A percentile compares a stretch with the other conserved stretches of the same genome.
Conservation (phyloP, 2,888 invertebrate genomes). For the Acronicta leporina region DNA sequence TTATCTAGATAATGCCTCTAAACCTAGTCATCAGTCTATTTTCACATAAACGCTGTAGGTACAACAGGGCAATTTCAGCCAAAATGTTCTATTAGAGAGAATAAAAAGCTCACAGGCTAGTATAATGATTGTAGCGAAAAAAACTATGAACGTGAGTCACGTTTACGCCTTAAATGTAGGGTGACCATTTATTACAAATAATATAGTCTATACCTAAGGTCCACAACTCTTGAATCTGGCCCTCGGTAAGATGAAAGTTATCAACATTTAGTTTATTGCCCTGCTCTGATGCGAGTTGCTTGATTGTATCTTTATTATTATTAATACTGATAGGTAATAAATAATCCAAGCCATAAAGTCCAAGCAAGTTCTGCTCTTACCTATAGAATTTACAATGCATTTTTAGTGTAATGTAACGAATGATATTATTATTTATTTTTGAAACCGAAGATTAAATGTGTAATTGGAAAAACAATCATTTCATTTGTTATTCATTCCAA, state of each 20-base stretch:
- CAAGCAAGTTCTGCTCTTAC: no score
- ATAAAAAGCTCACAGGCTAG: constrained; percentile 49
- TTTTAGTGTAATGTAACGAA: no score
- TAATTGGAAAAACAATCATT: no score
- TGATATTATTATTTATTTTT: no score
- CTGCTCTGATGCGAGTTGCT: no score
- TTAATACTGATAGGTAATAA: no score
- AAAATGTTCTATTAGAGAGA: constrained; percentile 49
- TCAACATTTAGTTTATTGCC: no score
- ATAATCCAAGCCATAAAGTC: not conserved
- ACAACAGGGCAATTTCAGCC: constrained; percentile 27
- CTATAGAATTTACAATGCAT: no score
- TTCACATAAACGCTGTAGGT: constrained; percentile 27
- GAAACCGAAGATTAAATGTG: no score
- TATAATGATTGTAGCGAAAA: constrained; percentile 52
- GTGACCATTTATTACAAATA: constrained; percentile 23
- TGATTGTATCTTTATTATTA: no score
- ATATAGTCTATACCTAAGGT: not conserved
- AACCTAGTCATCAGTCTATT: constrained; percentile 25
- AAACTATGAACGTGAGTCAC: constrained; percentile 56
- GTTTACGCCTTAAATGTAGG: constrained; percentile 44
- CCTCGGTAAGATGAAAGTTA: not conserved
- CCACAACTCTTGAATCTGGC: no score
- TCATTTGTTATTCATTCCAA: no score
- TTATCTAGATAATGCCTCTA: constrained; percentile 31